phyloP scores from a whole-genome alignment of 1,140 invertebrate species.

The Drosophila equinoxialis region DNA sequence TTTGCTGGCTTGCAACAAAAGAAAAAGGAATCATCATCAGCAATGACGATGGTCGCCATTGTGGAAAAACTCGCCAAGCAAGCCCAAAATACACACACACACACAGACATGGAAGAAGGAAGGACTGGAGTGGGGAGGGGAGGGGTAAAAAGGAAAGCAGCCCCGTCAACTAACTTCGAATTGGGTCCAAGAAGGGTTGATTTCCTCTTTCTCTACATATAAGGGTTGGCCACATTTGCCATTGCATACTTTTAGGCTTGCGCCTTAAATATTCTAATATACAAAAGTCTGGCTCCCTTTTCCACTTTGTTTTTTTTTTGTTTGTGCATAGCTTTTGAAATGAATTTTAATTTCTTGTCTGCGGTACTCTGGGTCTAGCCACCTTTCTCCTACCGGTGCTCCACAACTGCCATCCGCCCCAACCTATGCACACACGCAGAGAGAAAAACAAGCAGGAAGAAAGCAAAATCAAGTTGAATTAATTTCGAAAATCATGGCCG shows the following conservation, averaged over 20 bases:
- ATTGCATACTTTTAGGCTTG: slow-evolving; percentile 78
- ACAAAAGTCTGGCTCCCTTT: slow-evolving; percentile 22
- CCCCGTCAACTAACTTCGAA: slow-evolving; percentile 33
- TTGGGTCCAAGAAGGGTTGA: slow-evolving; percentile 48
- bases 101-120: slow-evolving; percentile 8
- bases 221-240: slow-evolving; percentile 56
- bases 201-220: slow-evolving; percentile 3
- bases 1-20: slow-evolving; percentile 61
- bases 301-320: slow-evolving; percentile 1
- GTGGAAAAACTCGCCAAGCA: slow-evolving; percentile 48
- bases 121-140: too few species aligned
- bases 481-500: slow-evolving; percentile 82
- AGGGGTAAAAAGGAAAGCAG: slow-evolving; percentile 37
- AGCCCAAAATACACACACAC: not conserved
- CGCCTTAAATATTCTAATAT: slow-evolving; percentile 76
- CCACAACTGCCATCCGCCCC: not conserved
- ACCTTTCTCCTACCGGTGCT: slow-evolving; percentile 5
- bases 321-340: slow-evolving; percentile 54
- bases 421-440: slow-evolving; percentile 4
- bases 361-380: slow-evolving; percentile 42
- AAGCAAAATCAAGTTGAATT: slow-evolving; percentile 82
- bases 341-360: slow-evolving; percentile 82
- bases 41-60: slow-evolving; percentile 61
- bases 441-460: slow-evolving; percentile 72
- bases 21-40: slow-evolving; percentile 52